phyloP scores from a whole-genome alignment of 2,888 invertebrate genomes.

The Epsilonema sp. region DNA sequence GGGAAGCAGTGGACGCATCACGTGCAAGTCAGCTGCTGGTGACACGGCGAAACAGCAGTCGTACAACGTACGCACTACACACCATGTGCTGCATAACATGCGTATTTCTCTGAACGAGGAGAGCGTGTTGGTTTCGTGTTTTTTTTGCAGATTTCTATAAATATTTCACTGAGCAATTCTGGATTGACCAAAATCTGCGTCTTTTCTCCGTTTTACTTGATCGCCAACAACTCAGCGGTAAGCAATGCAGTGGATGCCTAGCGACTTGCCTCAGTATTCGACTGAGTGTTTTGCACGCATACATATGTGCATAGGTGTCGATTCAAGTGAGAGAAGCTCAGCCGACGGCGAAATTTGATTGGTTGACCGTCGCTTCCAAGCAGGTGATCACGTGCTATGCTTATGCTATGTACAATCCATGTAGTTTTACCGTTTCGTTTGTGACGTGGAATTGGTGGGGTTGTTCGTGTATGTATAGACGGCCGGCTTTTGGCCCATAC shows the following conservation, averaged over 20 bases:
- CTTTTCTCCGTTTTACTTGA: slow-evolving; percentile 75
- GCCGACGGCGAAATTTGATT: not conserved
- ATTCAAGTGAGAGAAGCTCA: slow-evolving; percentile 20
- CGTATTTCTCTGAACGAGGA: not conserved
- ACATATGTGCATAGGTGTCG: too few species aligned
- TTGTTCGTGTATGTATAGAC: too few species aligned
- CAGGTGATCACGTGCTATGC: not conserved
- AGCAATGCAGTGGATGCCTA: too few species aligned
- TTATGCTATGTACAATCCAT: not conserved
- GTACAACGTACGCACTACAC: too few species aligned
- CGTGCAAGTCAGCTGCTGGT: too few species aligned
- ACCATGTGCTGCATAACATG: not conserved
- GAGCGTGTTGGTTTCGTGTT: not conserved
- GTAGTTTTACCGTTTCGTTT: slow-evolving; percentile 44
- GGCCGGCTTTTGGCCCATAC: too few species aligned
- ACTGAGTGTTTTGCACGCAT: too few species aligned
- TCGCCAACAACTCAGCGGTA: slow-evolving; percentile 45
- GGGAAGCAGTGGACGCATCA: slow-evolving; percentile 77
- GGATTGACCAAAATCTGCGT: slow-evolving; percentile 86
- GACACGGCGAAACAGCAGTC: too few species aligned
- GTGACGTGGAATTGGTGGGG: slow-evolving; percentile 80
- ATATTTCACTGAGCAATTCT: slow-evolving; percentile 69
- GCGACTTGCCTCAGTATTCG: too few species aligned
- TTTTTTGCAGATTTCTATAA: slow-evolving; percentile 57
- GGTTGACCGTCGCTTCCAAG: not conserved